phyloP scores from a whole-genome alignment of 2,888 invertebrate species.

The Fragum sueziense region DNA sequence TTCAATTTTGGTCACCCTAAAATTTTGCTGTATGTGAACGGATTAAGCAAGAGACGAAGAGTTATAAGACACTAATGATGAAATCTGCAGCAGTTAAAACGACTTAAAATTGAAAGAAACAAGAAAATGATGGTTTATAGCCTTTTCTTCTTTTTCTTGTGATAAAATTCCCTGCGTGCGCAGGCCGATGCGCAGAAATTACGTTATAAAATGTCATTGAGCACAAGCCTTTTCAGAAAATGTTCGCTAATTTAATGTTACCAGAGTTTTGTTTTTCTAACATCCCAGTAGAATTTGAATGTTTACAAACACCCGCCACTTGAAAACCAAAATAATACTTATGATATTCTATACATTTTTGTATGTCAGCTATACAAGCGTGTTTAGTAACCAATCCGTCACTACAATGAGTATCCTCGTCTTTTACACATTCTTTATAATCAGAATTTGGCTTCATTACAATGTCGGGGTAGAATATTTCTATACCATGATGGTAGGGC shows the following conservation, averaged over 20 bases:
- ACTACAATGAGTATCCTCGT: conserved; percentile 42
- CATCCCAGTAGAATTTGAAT: neutral
- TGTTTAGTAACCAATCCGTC: neutral
- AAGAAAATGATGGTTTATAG: neutral
- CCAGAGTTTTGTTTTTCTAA: no score
- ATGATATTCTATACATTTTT: conserved; percentile 24
- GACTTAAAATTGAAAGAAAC: no score
- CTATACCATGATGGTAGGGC: conserved; percentile 45
- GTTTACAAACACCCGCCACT: conserved; percentile 25
- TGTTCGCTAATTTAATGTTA: no score
- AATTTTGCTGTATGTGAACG: no score
- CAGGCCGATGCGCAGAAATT: no score
- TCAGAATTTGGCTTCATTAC: conserved; percentile 23
- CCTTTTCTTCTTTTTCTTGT: neutral
- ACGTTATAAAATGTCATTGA: no score
- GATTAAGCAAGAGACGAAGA: no score
- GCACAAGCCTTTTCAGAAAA: no score
- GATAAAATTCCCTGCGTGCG: no score
- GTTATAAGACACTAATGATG: no score
- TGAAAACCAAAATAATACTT: conserved; percentile 29
- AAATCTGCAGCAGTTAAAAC: no score
- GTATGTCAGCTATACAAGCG: conserved; percentile 9
- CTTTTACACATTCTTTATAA: conserved; percentile 29
- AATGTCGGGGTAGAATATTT: conserved; percentile 39
- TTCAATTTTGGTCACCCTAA: no score